Evolutionary conservation across 2,113 vertebrate genomes (phyloP).

Genomic region (Malurus melanocephalus): DNA sequence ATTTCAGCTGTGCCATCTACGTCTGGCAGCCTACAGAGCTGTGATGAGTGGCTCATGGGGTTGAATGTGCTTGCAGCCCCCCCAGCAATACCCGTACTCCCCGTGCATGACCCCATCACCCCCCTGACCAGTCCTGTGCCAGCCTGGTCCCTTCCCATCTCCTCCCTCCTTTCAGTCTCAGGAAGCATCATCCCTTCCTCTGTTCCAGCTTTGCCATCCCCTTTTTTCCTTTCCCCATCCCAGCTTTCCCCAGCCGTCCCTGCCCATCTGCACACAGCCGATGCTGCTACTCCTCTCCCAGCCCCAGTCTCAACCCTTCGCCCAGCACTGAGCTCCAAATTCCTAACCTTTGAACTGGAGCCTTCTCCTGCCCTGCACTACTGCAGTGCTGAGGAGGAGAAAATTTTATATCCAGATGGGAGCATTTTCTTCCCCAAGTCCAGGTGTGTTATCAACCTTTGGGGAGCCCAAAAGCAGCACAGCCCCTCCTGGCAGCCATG

Average conservation of each 20-base stretch:
- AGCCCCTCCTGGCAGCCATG: background rate
- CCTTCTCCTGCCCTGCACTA: background rate
- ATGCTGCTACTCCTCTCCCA: background rate
- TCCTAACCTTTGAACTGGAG: background rate
- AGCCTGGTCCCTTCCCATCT: rapidly evolving
- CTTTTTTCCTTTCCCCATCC: rapidly evolving
- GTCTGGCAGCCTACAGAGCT: background rate
- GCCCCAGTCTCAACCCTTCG: background rate
- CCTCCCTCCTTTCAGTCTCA: background rate
- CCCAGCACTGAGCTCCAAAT: background rate
- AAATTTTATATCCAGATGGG: background rate
- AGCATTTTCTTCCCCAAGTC: background rate
- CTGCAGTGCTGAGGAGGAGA: background rate
- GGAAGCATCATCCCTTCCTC: background rate
- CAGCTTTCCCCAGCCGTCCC: background rate
- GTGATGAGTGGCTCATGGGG: background rate
- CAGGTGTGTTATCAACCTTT: background rate
- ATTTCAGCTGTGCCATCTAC: background rate
- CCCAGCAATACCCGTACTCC: background rate
- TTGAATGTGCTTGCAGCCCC: background rate
- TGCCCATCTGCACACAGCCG: background rate
- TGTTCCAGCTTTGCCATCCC: background rate
- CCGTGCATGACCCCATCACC: too few species aligned
- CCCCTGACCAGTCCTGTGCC: background rate
- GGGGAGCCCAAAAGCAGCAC: background rate